These are phyloP conservation scores for Chrysogorgia sp. DNA, from an alignment of 92 coral and sea anemone species.

Conservation along the genomic window DNA sequence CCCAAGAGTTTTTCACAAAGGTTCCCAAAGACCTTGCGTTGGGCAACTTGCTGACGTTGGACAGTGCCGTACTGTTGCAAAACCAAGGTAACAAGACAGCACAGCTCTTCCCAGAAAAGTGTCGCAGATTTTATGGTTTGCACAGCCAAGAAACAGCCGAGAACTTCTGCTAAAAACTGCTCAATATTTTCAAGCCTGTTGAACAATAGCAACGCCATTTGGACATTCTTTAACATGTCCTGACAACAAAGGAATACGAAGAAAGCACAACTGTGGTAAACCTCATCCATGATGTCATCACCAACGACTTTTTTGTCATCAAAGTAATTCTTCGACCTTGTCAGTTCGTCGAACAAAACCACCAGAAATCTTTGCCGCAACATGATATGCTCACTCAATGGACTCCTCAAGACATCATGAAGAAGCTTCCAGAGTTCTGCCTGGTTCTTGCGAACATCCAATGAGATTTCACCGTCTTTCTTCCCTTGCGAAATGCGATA, in stretches of 20 bases:
- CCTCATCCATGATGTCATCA: neutral
- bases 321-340: neutral
- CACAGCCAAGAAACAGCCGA: conserved; percentile 10
- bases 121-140: neutral
- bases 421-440: conserved; percentile 28
- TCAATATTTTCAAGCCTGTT: conserved; percentile 29
- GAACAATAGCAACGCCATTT: conserved; percentile 16
- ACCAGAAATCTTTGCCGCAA: conserved; percentile 9
- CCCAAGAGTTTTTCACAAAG: conserved; percentile 27
- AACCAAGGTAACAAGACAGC: neutral
- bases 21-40: conserved; percentile 11
- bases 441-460: conserved; percentile 2
- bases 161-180: conserved; percentile 12
- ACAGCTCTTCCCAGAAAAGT: neutral
- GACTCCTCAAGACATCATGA: conserved; percentile 2
- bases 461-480: neutral
- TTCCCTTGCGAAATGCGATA: neutral
- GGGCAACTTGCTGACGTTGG: conserved; percentile 25
- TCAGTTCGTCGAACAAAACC: conserved; percentile 12
- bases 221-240: conserved; percentile 1
- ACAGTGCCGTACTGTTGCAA: conserved; percentile 10
- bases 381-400: conserved; percentile 13
- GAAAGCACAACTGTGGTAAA: neutral
- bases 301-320: neutral
- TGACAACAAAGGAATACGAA: conserved; percentile 14